phyloP scores from a whole-genome alignment of 2,888 invertebrate genomes.

The Morinoia aosen region DNA sequence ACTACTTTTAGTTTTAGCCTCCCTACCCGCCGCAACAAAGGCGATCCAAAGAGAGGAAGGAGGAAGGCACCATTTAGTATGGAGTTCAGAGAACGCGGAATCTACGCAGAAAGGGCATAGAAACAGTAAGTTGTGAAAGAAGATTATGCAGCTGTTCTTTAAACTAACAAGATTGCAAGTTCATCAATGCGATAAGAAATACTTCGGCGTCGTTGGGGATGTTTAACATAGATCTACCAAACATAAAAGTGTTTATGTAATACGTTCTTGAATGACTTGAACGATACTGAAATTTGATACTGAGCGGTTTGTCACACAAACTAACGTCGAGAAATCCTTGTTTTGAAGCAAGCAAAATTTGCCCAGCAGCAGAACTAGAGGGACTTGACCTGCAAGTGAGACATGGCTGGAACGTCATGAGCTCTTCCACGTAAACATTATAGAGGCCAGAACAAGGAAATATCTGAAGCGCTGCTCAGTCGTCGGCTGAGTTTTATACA shows the following conservation, averaged over 20 bases:
- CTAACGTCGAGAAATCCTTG: not conserved
- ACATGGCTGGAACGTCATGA: not conserved
- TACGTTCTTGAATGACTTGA: not conserved
- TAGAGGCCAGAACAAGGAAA: not conserved
- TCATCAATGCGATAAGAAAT: not conserved
- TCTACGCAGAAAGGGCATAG: no score
- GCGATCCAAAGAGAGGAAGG: no score
- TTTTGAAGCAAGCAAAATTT: not conserved
- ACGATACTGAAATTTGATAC: not conserved
- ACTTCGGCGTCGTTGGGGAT: not conserved
- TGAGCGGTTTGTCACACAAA: not conserved
- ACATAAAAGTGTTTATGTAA: not conserved
- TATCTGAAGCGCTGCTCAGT: not conserved
- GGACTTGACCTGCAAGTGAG: not conserved
- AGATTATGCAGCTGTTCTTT: not conserved
- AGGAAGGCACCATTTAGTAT: no score
- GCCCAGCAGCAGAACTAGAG: not conserved
- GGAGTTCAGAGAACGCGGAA: no score
- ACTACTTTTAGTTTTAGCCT: no score
- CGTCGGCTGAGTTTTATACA: not conserved
- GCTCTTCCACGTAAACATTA: not conserved
- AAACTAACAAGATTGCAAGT: not conserved
- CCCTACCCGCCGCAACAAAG: no score
- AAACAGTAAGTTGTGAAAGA: no score
- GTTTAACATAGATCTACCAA: not conserved